phyloP scores from a whole-genome alignment of 2,797 vertebrate genomes.

The Hyperoplus lanceolatus region DNA sequence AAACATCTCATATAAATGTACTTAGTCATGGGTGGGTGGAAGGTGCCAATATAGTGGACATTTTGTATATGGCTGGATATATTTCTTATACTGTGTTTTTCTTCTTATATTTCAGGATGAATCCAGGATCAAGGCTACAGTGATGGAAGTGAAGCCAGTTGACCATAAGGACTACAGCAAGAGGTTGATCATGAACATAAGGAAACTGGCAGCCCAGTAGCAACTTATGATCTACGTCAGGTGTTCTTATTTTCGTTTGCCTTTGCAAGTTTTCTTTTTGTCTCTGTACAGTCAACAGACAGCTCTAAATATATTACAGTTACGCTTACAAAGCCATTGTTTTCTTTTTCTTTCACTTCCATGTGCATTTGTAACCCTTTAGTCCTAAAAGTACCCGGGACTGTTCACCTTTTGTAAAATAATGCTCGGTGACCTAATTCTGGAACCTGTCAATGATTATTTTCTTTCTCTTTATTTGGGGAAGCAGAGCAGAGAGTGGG shows the following conservation, averaged over 20 bases:
- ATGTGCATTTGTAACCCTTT: not conserved
- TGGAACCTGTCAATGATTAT: not conserved
- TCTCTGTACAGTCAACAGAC: slow-evolving; percentile 39
- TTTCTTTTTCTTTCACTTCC: not conserved
- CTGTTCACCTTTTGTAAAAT: slow-evolving; percentile 24
- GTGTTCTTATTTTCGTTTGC: not conserved
- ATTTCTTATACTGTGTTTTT: slow-evolving; percentile 6
- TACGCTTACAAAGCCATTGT: slow-evolving; percentile 7
- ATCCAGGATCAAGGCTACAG: slow-evolving; percentile 95
- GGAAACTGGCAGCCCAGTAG: slow-evolving; percentile 85
- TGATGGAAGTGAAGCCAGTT: slow-evolving; percentile 92
- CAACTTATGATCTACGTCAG: not conserved
- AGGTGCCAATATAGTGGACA: not conserved
- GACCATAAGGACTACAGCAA: slow-evolving; percentile 94
- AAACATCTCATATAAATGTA: slow-evolving; percentile 21
- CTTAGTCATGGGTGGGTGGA: not conserved
- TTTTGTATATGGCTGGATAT: not conserved
- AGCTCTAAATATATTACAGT: not conserved
- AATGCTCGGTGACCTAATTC: slow-evolving; percentile 24
- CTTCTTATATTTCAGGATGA: slow-evolving; percentile 88
- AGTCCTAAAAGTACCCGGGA: not conserved
- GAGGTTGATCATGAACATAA: slow-evolving; percentile 92
- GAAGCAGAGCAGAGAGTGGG: slow-evolving; percentile 44
- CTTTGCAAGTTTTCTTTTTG: slow-evolving; percentile 9
- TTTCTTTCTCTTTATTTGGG: slow-evolving; percentile 12